Evolutionary conservation across 2,113 vertebrate species (phyloP).

Genomic region (Chaetura pelagica): DNA sequence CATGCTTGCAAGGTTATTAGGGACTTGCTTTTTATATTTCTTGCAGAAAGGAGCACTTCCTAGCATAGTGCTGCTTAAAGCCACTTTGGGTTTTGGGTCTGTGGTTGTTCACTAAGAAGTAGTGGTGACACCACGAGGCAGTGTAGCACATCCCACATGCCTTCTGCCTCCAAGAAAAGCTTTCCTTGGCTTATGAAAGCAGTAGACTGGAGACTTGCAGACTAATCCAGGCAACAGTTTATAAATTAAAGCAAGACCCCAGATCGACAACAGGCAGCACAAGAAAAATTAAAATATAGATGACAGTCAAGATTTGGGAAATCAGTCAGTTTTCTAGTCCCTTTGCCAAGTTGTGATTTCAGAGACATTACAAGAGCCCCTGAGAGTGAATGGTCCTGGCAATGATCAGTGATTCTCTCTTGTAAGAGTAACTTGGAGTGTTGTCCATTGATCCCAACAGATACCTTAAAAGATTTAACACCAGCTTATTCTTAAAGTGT

Average conservation of each 20-base stretch:
- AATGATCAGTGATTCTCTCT: background rate
- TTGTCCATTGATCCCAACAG: background rate
- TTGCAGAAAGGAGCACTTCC: background rate
- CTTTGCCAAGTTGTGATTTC: background rate
- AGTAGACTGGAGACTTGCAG: background rate
- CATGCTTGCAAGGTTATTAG: background rate
- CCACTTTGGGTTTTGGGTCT: background rate
- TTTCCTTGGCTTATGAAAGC: background rate
- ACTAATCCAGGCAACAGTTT: background rate
- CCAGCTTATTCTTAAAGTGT: background rate
- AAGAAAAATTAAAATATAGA: background rate
- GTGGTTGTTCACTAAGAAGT: background rate
- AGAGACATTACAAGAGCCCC: background rate
- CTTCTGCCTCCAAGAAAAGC: background rate
- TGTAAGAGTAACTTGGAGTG: background rate
- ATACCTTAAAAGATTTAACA: background rate
- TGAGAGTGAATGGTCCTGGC: rapidly evolving
- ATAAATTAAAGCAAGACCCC: background rate
- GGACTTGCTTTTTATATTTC: background rate
- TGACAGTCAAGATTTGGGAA: background rate
- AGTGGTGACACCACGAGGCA: background rate
- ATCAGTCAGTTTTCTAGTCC: background rate
- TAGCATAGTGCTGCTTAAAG: background rate
- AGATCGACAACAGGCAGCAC: background rate
- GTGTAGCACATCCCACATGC: rapidly evolving